Conservation (phyloP, 30 jellyfish, hydroid and myxozoan genomes). For the Mastigias papua region DNA sequence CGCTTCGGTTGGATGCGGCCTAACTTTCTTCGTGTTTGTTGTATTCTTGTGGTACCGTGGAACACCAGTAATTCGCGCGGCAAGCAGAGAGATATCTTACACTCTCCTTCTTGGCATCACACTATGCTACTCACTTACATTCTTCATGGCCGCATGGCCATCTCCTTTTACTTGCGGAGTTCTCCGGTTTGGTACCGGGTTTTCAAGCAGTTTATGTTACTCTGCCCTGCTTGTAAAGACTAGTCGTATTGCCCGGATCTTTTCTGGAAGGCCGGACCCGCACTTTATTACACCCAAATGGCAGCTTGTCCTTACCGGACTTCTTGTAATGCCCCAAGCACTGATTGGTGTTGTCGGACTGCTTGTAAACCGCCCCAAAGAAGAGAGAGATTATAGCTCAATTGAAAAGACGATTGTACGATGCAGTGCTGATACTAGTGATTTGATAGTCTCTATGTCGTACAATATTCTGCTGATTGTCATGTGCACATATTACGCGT, state of each 20-base stretch:
- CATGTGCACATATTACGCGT: slow-evolving; percentile 84
- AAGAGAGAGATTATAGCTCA: slow-evolving; percentile 15
- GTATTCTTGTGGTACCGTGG: slow-evolving; percentile 57
- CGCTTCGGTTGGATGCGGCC: slow-evolving; percentile 80
- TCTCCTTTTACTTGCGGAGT: slow-evolving; percentile 68
- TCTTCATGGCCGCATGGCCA: slow-evolving; percentile 81
- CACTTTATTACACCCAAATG: slow-evolving; percentile 86
- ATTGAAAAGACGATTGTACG: slow-evolving; percentile 44
- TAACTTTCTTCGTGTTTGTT: slow-evolving; percentile 62
- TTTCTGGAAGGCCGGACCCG: slow-evolving; percentile 87
- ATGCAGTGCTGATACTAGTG: slow-evolving; percentile 78
- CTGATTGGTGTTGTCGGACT: slow-evolving; percentile 79
- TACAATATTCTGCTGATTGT: slow-evolving; percentile 78
- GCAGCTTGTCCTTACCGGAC: slow-evolving; percentile 82
- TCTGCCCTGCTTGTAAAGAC: slow-evolving; percentile 87
- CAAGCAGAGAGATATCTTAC: slow-evolving; percentile 88
- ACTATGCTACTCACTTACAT: slow-evolving; percentile 65
- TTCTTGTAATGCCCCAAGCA: slow-evolving; percentile 83
- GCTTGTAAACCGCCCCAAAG: slow-evolving; percentile 58
- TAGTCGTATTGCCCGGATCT: slow-evolving; percentile 91
- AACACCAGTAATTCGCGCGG: slow-evolving; percentile 90
- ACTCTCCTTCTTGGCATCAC: slow-evolving; percentile 70
- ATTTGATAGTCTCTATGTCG: slow-evolving; percentile 72
- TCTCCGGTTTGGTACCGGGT: slow-evolving; percentile 87
- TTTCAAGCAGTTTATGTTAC: slow-evolving; percentile 77